Base-by-base conservation (phyloP, 2,113 vertebrate genomes). In the Chunga burmeisteri region DNA sequence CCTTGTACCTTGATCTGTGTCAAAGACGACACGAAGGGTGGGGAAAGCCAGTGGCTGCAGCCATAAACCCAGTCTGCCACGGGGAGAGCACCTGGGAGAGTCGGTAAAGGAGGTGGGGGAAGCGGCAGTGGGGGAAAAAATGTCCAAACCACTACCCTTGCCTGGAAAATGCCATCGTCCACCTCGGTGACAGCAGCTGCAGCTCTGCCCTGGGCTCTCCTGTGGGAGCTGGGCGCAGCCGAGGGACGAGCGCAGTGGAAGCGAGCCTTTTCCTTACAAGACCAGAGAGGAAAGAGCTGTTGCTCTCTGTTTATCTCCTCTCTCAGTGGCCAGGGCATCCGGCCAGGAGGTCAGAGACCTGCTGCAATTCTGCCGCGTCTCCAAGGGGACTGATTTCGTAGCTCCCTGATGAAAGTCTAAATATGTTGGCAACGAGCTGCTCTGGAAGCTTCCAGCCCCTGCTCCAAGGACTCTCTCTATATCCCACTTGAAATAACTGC, bases 361-460 rank as follows among this genome's bases (percentile, higher is more conserved):
- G 59, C 52, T 20, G 67, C 15, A n/a, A 5, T 30, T 34, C 40
- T 17, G 81, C 52, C 61, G 38, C 1, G 34, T 70, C 70, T 71
- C 81, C 87, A 36, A n/a, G 70, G 81, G 86, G 67, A 68, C 49
- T 2, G 26, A 52, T 56, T 62, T 62, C 32, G 3, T 16, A 38
- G 73, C 81, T 85, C 74, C 67, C 61, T 23, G 42, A n/a, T 44
- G 70, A 20, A 56, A 50, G 21, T 15, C 68, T 32, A 32, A 62
- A 13, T 15, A 42, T 6, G 16, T 10, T 50, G 49, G 68, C 81
- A n/a, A 30, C 0, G 7, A 50, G 40, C 47, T 16, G 75, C 50
- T 90, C 81, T 65, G 70, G 92, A 90, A 90, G 75, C 74, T 93
- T 93, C 92, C 67, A 74, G 74, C 8, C 55, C 40, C 36, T 30